Conservation (phyloP, 2,888 invertebrate genomes). For the Watsonalla binaria region DNA sequence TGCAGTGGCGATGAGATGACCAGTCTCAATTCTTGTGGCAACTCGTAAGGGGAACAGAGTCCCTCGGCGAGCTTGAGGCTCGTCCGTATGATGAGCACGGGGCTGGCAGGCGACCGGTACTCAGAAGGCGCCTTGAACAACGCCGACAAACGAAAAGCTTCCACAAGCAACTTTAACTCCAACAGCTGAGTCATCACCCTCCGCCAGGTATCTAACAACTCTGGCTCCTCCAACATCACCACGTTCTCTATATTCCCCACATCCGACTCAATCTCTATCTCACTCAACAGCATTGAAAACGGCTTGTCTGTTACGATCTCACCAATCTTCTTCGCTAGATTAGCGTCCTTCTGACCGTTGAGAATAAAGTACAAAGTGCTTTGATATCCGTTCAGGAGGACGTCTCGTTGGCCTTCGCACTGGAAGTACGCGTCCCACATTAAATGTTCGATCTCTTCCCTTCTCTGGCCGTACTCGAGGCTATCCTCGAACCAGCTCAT, state of each 20-base stretch:
- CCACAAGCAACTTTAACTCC: slow-evolving; percentile 76
- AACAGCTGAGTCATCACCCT: slow-evolving; percentile 74
- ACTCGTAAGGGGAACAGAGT: slow-evolving; percentile 78
- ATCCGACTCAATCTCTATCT: slow-evolving; percentile 68
- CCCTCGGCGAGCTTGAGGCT: slow-evolving; percentile 83
- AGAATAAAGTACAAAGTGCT: slow-evolving; percentile 58
- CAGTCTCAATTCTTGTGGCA: slow-evolving; percentile 81
- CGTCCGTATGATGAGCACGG: slow-evolving; percentile 79
- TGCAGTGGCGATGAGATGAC: slow-evolving; percentile 68
- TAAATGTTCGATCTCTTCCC: slow-evolving; percentile 64
- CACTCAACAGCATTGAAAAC: slow-evolving; percentile 55
- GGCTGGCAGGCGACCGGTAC: slow-evolving; percentile 54
- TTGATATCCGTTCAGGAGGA: slow-evolving; percentile 53
- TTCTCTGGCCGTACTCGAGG: slow-evolving; percentile 52
- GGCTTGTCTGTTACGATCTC: slow-evolving; percentile 46
- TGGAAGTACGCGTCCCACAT: slow-evolving; percentile 71
- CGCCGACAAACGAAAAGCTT: slow-evolving; percentile 79
- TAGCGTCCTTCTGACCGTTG: slow-evolving; percentile 55
- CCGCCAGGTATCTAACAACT: slow-evolving; percentile 62
- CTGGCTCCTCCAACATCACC: slow-evolving; percentile 53
- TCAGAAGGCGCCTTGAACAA: slow-evolving; percentile 72
- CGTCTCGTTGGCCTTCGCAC: slow-evolving; percentile 36
- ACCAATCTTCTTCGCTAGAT: slow-evolving; percentile 47
- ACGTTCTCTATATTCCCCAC: slow-evolving; percentile 63
- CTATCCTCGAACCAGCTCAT: slow-evolving; percentile 71